phyloP scores from a whole-genome alignment of 1,140 invertebrate genomes.

The Magallana gigas region DNA sequence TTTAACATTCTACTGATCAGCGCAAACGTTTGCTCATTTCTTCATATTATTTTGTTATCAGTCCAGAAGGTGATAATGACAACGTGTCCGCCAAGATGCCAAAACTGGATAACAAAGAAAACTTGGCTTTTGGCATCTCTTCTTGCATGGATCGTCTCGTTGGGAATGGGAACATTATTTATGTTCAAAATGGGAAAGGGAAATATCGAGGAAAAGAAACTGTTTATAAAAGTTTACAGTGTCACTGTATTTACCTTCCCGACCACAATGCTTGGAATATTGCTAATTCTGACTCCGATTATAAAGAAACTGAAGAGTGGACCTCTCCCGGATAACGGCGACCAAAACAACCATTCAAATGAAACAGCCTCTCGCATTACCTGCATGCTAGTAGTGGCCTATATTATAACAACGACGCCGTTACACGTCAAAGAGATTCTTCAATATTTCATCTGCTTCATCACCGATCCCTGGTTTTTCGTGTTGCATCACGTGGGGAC shows the following conservation, averaged over 20 bases:
- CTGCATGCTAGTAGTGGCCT: conserved; percentile 15
- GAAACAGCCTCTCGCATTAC: conserved; percentile 28
- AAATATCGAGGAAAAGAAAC: neutral
- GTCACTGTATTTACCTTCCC: conserved; percentile 17
- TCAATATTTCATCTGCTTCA: neutral
- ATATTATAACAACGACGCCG: conserved; percentile 42
- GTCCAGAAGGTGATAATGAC: conserved; percentile 1
- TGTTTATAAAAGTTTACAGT: neutral
- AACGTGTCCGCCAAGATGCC: conserved; percentile 16
- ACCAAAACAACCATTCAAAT: neutral
- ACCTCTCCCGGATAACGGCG: neutral
- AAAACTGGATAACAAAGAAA: conserved; percentile 12
- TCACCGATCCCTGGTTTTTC: conserved; percentile 35
- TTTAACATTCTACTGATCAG: neutral
- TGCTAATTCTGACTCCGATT: conserved; percentile 1
- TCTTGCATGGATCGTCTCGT: conserved; percentile 6
- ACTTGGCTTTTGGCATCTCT: conserved; percentile 10
- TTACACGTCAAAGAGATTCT: conserved; percentile 41
- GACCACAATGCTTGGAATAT: conserved; percentile 7
- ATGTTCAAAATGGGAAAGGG: conserved; percentile 37
- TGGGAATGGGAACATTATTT: conserved; percentile 14
- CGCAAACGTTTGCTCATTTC: conserved; percentile 16
- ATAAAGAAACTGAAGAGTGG: neutral
- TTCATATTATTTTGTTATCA: conserved; percentile 32
- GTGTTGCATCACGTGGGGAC: conserved; percentile 32